Evolutionary conservation across 1,140 invertebrate species (phyloP).

Genomic region (Apolygus lucorum): DNA sequence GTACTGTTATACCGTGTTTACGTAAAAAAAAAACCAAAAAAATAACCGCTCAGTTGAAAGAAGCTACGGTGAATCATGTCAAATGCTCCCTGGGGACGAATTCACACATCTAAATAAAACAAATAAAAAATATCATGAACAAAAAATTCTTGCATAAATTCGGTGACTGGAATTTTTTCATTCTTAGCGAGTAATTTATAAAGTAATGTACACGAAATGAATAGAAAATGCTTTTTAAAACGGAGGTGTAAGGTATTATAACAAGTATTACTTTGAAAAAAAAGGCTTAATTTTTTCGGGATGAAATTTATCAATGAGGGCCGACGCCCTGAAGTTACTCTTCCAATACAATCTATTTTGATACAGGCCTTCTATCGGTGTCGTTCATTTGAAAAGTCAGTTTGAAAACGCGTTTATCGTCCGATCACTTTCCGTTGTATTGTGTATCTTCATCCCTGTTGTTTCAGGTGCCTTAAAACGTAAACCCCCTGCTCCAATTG

Average conservation of each 20-base stretch:
- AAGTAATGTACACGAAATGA: no score
- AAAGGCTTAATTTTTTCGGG: no score
- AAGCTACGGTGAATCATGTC: not conserved
- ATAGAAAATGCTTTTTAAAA: not conserved
- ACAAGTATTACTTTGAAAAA: not conserved
- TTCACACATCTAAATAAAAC: not conserved
- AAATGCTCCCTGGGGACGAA: not conserved
- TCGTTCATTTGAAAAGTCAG: no score
- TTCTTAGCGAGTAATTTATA: no score
- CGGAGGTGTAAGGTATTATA: not conserved
- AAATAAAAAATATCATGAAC: not conserved
- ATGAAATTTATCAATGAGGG: no score
- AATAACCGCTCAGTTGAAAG: not conserved
- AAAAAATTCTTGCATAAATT: conserved; percentile 3
- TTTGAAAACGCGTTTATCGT: no score
- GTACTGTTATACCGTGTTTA: not conserved
- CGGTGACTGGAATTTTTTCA: conserved; percentile 6
- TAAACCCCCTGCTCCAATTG: not conserved
- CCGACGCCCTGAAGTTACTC: no score
- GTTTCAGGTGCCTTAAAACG: conserved; percentile 10
- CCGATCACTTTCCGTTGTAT: no score
- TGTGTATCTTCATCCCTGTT: conserved; percentile 15
- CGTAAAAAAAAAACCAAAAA: not conserved
- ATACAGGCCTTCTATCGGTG: no score
- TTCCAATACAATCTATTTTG: no score